Base-by-base conservation (phyloP, 1,140 invertebrate genomes). In the Patella vulgata region DNA sequence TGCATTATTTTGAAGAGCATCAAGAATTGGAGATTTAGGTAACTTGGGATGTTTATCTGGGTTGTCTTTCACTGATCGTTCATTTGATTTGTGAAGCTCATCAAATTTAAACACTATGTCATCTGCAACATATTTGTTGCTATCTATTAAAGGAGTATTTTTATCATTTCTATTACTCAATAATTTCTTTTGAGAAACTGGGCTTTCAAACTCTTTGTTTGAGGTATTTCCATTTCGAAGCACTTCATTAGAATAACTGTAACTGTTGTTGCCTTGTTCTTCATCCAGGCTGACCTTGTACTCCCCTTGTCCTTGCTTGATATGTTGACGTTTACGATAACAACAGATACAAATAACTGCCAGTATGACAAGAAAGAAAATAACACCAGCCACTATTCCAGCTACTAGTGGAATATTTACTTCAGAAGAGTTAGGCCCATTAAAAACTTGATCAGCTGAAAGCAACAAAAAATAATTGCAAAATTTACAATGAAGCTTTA, bases 11-110 rank as follows among this genome's bases (percentile, higher is more conserved):
- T 71, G 63, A 9, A 74, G 54, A 21, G 68, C 71, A 44, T 21
- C 58, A 14, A 74, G 40, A 39, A 74, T 52, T 14, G 65, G 57
- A 36, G 66, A 68, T 42, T 66, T 66, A 2, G 70, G 67, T 9
- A 39, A 28, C 23, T 48, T 46, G 3, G 31, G 48, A 19, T 55
- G 57, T n/a, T 59, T 52, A 23, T 46, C 39, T 42, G 52, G 21
- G 12, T 46, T 4, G 12, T 11, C 46, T 21, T 14, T n/a, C n/a
- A n/a, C n/a, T n/a, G n/a, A n/a, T n/a, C n/a, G n/a, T n/a, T n/a
- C n/a, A n/a, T n/a, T n/a, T n/a, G n/a, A n/a, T n/a, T n/a, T n/a
- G n/a, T n/a, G n/a, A n/a, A n/a, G n/a, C n/a, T n/a, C n/a, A n/a
- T n/a, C n/a, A n/a, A n/a, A n/a, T n/a, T n/a, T n/a, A n/a, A n/a